Base-by-base conservation (phyloP, 2,888 invertebrate genomes). In the Machimus rusticus region DNA sequence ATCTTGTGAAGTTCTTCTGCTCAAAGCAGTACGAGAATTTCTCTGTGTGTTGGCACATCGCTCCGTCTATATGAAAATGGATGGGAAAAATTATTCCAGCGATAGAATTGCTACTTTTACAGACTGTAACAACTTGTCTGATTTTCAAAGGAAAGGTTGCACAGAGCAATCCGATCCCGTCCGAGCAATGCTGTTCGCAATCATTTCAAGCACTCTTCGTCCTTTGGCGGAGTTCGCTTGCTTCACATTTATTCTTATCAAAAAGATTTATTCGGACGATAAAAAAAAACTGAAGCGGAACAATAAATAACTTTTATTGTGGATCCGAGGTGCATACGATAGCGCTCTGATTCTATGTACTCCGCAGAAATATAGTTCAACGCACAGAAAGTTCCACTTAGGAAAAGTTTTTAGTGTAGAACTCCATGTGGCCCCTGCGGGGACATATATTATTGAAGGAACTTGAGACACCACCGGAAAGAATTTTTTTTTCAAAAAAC, bases 61-160 rank as follows among this genome's bases (percentile, higher is more conserved):
- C 37, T 39, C 28, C 51, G 46, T 78, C 28, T 31, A 46, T 31
- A 46, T 28, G 51, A 16, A 79, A 79, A 79, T 55, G 34, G 79
- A 79, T 79, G 51, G 51, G 79, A 46, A 79, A 79, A 79, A 79
- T 82, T 82, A 82, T 82, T 57, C 66, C 82, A 37, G 82, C 28
- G 66, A 82, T 82, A 82, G 82, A 82, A 82, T 37, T 82, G 82
- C 66, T 82, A 57, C 57, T 82, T 82, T 82, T 34, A 37, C 34
- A 39, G 55, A 57, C 37, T 66, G 55, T 57, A 57, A 82, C 39
- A 57, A 82, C 57, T 82, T 66, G 57, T 82, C 57, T 82, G 66
- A 82, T 82, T 82, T 82, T 82, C 82, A 82, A 82, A 82, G 37
- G 82, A 37, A 82, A 57, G 82, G 57, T 82, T 82, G 19, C 37